Evolutionary conservation across 1,140 invertebrate genomes (phyloP), one percentile per base, ranked within the genome.

Genomic region (Trichonephila clavipes): DNA sequence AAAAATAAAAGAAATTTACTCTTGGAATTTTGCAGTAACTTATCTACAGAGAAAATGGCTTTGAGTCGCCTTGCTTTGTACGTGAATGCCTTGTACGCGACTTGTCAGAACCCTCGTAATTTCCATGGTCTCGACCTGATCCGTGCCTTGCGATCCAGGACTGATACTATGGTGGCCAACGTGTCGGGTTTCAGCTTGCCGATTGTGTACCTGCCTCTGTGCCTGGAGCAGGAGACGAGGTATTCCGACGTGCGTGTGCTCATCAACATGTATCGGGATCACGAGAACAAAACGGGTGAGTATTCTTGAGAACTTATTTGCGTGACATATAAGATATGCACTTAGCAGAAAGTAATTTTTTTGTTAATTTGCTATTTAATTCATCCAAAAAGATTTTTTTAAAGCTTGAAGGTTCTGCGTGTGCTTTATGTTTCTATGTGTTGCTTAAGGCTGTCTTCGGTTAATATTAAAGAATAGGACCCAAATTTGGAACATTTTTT

Each of bases 51-150:
- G 34, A 77, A 28, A 18, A 77, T 88, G 61, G 3, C 61, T 16
- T n/a, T 62, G 40, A 88, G 59, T 4, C 86, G 86, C 24, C 24
- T 64, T 2, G 86, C 86, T 12, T 44, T 64, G 8, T 88, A 58
- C 86, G 61, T 88, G 7, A 88, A 88, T 19, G 86, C 86, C 24
- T 44, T 88, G 12, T 58, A 58, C 2, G 86, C 86, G 21, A 64
- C 86, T 0, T 88, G 86, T 12, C 86, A 64, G 19, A 61, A 88
- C 18, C 86, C 86, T 21, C 62, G 24, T 8, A 62, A 58, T n/a
- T 88, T 88, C 58, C 58, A 88, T 21, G 86, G 86, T 0, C 58
- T 44, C 24, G 86, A 88, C 86, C 59, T 88, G 21, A 24, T 88
- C 18, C 59, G 34, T 12, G 21, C 19, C 59, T 24, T 88, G 24